phyloP scores from a whole-genome alignment of 2,888 invertebrate genomes.

The Drosophila hamatofila region DNA sequence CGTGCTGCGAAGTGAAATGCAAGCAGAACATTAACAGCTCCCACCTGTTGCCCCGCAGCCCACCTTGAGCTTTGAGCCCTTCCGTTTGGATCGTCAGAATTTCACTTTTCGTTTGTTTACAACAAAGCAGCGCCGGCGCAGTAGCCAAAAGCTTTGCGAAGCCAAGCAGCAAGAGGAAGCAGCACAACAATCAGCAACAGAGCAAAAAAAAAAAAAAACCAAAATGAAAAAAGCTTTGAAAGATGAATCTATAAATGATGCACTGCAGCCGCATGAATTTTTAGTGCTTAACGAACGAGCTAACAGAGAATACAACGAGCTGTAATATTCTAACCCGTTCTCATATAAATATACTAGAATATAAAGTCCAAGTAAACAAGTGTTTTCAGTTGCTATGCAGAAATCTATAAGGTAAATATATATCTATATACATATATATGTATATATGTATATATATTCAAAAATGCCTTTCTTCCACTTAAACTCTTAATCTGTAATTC shows the following conservation, averaged over 20 bases:
- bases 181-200: constrained; percentile 10
- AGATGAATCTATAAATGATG: constrained; percentile 62
- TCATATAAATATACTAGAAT: not conserved
- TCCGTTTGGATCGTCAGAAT: constrained; percentile 51
- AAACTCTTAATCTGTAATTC: not conserved
- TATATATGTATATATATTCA: not conserved
- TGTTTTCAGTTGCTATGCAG: constrained; percentile 25
- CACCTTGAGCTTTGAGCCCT: constrained; percentile 2
- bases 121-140: constrained; percentile 54
- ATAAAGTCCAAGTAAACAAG: constrained; percentile 2
- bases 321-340: not conserved
- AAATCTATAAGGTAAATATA: constrained; percentile 26
- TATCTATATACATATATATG: not conserved
- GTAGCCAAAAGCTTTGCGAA: constrained; percentile 58
- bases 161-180: constrained; percentile 5
- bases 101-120: constrained; percentile 56
- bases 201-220: constrained; percentile 39
- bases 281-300: constrained; percentile 50
- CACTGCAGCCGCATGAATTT: constrained; percentile 39
- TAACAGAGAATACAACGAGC: constrained; percentile 15
- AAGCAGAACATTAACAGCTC: constrained; percentile 37
- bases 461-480: not conserved
- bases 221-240: constrained; percentile 56
- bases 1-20: constrained; percentile 37
- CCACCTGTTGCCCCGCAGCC: constrained; percentile 2